These are phyloP conservation scores for Nephila pilipes DNA, from an alignment of 1,140 invertebrate species.

Conservation along the genomic window DNA sequence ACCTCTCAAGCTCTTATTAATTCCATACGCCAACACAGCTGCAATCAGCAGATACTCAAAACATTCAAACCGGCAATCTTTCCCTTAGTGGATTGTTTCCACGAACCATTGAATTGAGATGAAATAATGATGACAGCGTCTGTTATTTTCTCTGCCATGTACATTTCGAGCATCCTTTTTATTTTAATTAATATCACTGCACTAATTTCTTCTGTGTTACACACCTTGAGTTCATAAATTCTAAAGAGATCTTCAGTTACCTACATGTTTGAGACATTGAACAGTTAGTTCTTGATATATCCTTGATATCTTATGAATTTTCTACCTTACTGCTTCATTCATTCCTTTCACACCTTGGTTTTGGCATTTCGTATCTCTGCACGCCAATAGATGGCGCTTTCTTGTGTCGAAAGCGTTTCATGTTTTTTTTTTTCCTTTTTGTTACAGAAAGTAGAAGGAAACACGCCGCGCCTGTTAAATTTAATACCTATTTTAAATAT, in stretches of 20 bases:
- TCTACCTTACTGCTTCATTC: too few species aligned
- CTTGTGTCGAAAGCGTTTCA: too few species aligned
- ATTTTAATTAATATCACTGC: conserved; percentile 92
- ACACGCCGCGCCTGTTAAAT: too few species aligned
- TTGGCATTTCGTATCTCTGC: too few species aligned
- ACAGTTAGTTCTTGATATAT: conserved; percentile 99
- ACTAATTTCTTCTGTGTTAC: conserved; percentile 92
- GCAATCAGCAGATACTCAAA: conserved; percentile 92
- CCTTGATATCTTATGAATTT: conserved; percentile 93
- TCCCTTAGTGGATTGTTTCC: conserved; percentile 84
- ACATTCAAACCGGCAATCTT: conserved; percentile 93
- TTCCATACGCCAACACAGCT: conserved; percentile 82
- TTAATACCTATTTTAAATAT: too few species aligned
- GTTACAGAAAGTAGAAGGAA: too few species aligned
- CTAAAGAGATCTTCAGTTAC: conserved; percentile 89
- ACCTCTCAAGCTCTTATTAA: conserved; percentile 85
- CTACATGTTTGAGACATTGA: conserved; percentile 92
- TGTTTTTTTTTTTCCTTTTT: too few species aligned
- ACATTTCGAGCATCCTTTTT: conserved; percentile 84
- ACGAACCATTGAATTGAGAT: conserved; percentile 94
- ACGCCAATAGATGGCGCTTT: too few species aligned
- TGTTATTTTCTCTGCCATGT: conserved; percentile 81
- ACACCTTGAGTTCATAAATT: conserved; percentile 90
- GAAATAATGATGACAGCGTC: conserved; percentile 79
- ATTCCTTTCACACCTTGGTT: too few species aligned